Base-by-base conservation (phyloP, 1,140 invertebrate genomes). In the Papilio polyxenes region DNA sequence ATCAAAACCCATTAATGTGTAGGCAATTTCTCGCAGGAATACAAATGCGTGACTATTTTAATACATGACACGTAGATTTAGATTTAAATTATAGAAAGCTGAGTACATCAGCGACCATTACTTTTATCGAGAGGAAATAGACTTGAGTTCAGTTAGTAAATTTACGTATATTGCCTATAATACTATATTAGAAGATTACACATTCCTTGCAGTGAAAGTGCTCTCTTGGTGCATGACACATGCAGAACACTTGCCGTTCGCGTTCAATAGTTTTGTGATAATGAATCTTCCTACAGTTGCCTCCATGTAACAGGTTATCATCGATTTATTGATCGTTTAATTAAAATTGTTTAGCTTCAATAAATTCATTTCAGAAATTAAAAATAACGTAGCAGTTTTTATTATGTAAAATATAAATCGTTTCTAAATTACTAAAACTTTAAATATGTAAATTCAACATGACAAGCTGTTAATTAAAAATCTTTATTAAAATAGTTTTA, bases 171-270 rank as follows among this genome's bases (percentile, higher is more conserved):
- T 77, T 77, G 20, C 75, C 20, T 23, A 51, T 77, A 53, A 53
- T 77, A 77, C 51, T 9, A n/a, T 77, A 17, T 56, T 77, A 49
- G 44, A 77, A 77, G 65, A 77, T 77, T 77, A 53, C 49, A 53
- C 75, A 77, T 80, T 80, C 78, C 78, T 80, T 80, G 17, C 9
- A 80, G 78, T 65, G 78, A 80, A 80, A 80, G 78, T 80, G 62
- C 49, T 20, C 3, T 51, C 11, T 51, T 51, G 48, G 49, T 69
- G 49, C 59, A 80, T 69, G 59, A 80, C 78, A 80, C 56, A 80
- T 69, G 62, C 40, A 80, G 78, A 69, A 49, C 78, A 80, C 37
- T 37, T 44, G 56, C 23, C 23, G 15, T 44, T 31, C 15, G 37
- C 62, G 20, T 48, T 80, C 44, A 76, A 76, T 75, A 75, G 31